Conservation (phyloP, 2,888 invertebrate genomes). For the Ecdyonurus torrentis region DNA sequence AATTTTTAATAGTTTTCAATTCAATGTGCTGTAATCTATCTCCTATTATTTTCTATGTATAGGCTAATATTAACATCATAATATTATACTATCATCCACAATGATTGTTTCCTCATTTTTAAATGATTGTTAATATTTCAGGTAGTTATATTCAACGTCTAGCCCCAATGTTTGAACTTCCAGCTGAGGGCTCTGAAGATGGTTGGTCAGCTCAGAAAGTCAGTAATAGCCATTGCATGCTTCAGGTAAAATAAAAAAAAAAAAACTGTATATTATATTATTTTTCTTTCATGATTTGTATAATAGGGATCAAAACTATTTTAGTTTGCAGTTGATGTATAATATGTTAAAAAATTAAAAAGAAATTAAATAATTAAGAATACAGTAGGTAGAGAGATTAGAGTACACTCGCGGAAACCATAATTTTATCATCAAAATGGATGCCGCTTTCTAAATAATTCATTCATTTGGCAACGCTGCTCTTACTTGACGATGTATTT, state of each 20-base stretch:
- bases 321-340: too few relatives aligned
- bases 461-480: neutral
- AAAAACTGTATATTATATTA: too few relatives aligned
- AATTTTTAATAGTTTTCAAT: too few relatives aligned
- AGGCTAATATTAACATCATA: too few relatives aligned
- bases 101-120: neutral
- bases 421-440: neutral
- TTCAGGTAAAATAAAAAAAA: conserved; percentile 67
- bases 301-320: too few relatives aligned
- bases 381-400: too few relatives aligned
- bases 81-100: neutral
- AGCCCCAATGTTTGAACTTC: conserved; percentile 70
- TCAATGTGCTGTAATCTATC: too few relatives aligned
- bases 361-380: too few relatives aligned
- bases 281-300: too few relatives aligned
- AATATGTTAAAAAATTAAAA: too few relatives aligned
- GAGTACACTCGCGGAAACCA: too few relatives aligned
- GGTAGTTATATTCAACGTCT: conserved; percentile 83
- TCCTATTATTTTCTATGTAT: too few relatives aligned
- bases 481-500: neutral
- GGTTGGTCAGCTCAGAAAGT: conserved; percentile 91
- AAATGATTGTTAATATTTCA: conserved; percentile 16
- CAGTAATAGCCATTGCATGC: conserved; percentile 81
- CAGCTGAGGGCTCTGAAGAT: conserved; percentile 48
- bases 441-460: neutral